These are phyloP conservation scores for Drosophila koepferae DNA, from an alignment of 2,888 invertebrate species.

Conservation along the genomic window DNA sequence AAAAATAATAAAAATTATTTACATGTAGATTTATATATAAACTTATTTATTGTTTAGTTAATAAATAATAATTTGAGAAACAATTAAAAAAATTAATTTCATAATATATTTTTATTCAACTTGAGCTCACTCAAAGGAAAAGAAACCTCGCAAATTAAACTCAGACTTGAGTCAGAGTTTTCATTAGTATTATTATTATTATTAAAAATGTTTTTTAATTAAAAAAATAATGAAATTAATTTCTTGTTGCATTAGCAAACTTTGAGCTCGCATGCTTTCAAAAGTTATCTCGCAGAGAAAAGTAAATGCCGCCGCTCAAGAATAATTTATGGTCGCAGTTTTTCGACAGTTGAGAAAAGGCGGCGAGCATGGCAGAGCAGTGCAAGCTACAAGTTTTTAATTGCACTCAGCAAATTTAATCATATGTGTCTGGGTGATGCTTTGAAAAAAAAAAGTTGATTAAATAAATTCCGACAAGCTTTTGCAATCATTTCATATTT, in stretches of 20 bases:
- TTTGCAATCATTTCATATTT: conserved; percentile 2
- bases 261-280: conserved; percentile 20
- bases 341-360: not conserved
- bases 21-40: no score
- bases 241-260: conserved; percentile 21
- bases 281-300: conserved; percentile 5
- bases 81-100: no score
- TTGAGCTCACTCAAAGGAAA: no score
- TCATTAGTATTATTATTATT: not conserved
- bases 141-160: not conserved
- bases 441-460: not conserved
- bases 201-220: not conserved
- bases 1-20: no score
- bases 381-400: conserved; percentile 22
- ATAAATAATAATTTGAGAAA: not conserved
- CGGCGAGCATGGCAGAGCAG: not conserved
- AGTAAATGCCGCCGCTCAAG: not conserved
- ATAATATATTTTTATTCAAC: no score
- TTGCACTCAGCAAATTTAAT: conserved; percentile 22
- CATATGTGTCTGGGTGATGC: conserved; percentile 5
- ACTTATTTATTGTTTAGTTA: not conserved
- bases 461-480: not conserved
- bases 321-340: conserved; percentile 17
- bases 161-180: not conserved
- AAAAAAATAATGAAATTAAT: conserved; percentile 21